Evolutionary conservation across 2,113 vertebrate genomes (phyloP).

Genomic region (Smithornis capensis): DNA sequence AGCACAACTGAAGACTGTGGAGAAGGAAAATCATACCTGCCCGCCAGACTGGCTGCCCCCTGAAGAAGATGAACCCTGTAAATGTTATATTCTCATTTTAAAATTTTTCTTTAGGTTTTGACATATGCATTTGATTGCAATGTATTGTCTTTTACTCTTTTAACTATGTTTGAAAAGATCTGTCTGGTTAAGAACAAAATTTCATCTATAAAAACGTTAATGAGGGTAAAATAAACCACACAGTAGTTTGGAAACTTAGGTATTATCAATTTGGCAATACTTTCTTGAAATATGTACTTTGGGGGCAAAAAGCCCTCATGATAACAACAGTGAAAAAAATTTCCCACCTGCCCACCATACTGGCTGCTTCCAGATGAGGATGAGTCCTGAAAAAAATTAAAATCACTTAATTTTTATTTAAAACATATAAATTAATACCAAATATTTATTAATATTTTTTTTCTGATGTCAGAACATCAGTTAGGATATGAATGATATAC

Average conservation of each 20-base stretch:
- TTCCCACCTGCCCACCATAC: conserved; percentile 30
- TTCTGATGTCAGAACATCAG: background rate
- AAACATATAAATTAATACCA: background rate
- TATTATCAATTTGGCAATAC: background rate
- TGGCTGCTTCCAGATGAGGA: conserved; percentile 18
- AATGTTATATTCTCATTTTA: background rate
- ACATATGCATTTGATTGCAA: background rate
- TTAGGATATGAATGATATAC: background rate
- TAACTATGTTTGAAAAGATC: background rate
- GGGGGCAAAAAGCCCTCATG: accelerated
- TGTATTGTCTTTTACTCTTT: background rate
- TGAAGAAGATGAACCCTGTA: conserved; percentile 12
- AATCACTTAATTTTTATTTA: background rate
- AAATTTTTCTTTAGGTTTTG: background rate
- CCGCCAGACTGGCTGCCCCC: conserved; percentile 28
- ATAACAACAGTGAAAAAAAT: background rate
- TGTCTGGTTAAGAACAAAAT: background rate
- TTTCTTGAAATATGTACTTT: background rate
- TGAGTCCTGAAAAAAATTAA: background rate
- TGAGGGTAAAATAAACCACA: background rate
- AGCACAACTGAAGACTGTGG: background rate
- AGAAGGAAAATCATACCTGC: conserved; percentile 26
- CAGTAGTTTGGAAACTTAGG: background rate
- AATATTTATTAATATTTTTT: background rate
- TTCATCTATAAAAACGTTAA: background rate